These are phyloP conservation scores for Dexiosoma caninum DNA, from an alignment of 2,888 invertebrate genomes.

Conservation along the genomic window DNA sequence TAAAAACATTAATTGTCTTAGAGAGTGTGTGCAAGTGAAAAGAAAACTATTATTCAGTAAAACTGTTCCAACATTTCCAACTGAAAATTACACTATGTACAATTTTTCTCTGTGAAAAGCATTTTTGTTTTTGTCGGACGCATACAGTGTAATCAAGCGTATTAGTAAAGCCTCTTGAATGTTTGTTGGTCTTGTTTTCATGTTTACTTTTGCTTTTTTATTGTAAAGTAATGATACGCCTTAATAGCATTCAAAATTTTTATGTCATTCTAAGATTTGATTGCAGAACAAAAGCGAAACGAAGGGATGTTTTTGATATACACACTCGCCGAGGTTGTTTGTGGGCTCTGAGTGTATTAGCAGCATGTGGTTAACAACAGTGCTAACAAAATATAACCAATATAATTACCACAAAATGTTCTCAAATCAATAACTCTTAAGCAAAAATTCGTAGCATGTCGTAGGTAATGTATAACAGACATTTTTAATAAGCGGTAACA, in stretches of 20 bases:
- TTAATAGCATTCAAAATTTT: conserved; percentile 24
- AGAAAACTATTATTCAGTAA: no score
- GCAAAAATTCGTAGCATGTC: conserved; percentile 13
- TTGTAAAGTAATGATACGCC: conserved; percentile 47
- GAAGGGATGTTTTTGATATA: conserved; percentile 28
- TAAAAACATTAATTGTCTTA: no score
- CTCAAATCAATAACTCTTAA: conserved; percentile 37
- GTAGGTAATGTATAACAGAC: no score
- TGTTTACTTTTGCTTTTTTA: conserved; percentile 11
- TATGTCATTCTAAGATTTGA: not conserved
- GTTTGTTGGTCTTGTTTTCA: conserved; percentile 13
- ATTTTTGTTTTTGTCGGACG: conserved; percentile 2
- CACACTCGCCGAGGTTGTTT: not conserved
- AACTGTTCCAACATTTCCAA: no score
- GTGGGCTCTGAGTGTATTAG: conserved; percentile 17
- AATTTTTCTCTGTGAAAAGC: not conserved
- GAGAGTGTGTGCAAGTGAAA: no score
- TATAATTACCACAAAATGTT: conserved; percentile 45
- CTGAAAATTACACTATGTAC: no score
- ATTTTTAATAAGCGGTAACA: no score
- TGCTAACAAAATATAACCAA: conserved; percentile 26
- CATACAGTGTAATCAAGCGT: conserved; percentile 22
- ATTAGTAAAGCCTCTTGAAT: conserved; percentile 34
- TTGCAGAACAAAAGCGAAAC: not conserved
- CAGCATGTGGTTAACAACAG: conserved; percentile 37